Evolutionary conservation across 2,797 vertebrate species (phyloP), one percentile per base, ranked within the genome.

Genomic region (Syndactyla subalaris): DNA sequence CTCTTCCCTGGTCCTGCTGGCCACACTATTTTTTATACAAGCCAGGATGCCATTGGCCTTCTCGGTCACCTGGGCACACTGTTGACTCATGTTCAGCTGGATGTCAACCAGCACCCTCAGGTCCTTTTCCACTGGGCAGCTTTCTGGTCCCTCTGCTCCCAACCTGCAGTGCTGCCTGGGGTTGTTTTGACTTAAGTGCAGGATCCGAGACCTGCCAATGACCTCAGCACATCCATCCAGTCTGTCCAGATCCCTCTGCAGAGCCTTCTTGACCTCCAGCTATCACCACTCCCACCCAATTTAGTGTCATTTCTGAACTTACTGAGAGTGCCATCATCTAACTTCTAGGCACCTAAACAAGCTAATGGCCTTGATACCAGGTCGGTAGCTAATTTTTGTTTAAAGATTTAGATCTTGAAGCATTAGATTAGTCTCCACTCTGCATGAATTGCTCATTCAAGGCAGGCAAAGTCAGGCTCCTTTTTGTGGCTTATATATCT

Each of bases 151-250:
- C 30, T 39, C 24, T 52, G 26, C 0, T 21, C 29, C 20, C 38
- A 39, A 10, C 12, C 66, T 72, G 52, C 10, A 23, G 34, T 6
- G 2, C 10, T 22, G n/a, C 51, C 9, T 3, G n/a, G 4, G 0
- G 0, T 13, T 51, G 12, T 5, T 58, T 12, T 65, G 52, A 41
- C 21, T 26, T 24, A 66, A 36, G 22, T 1, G 52, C 73, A 59
- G 59, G n/a, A 52, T 20, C 3, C 2, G 0, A 6, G 18, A 4
- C n/a, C 46, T 58, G 48, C 16, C 0, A 1, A 0, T 59, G 39
- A 15, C 34, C 45, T 58, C 29, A 4, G 14, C 9, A 43, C 45
- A 19, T 19, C 0, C 27, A 51, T 52, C 21, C 46, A 36, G 26
- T 19, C 30, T 59, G 26, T 21, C 52, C 59, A 66, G 26, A 48